These are phyloP conservation scores for Glandiceps talaboti DNA, from an alignment of 53 echinoderm and acorn worm species.

Conservation along the genomic window DNA sequence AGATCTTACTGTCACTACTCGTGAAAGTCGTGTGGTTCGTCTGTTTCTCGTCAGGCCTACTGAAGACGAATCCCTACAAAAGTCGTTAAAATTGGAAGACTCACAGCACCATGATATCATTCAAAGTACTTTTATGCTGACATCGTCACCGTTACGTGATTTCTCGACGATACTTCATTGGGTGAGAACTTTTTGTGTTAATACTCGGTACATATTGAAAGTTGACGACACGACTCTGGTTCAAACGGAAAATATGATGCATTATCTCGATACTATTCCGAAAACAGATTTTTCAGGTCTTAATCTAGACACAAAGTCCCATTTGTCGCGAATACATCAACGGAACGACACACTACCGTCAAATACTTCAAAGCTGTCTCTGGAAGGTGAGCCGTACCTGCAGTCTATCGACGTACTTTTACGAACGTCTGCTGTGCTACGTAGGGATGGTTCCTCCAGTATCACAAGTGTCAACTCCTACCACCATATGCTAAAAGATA, in stretches of 20 bases:
- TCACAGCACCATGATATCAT: not conserved
- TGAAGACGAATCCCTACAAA: not conserved
- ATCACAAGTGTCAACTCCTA: no score
- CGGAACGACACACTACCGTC: not conserved
- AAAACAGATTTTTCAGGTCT: not conserved
- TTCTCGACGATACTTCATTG: not conserved
- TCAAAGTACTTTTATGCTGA: not conserved
- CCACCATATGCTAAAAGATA: no score
- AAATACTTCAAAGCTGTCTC: no score
- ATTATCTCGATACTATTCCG: not conserved
- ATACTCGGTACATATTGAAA: not conserved
- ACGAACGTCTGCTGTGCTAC: no score
- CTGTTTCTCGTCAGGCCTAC: not conserved
- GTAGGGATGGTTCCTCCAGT: no score
- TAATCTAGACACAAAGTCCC: not conserved
- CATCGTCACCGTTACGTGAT: not conserved
- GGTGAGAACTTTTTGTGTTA: not conserved
- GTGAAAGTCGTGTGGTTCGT: not conserved
- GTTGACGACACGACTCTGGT: not conserved
- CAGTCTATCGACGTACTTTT: not conserved
- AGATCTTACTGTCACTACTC: not conserved
- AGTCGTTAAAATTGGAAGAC: not conserved
- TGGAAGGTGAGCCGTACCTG: not conserved
- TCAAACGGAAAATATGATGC: not conserved
- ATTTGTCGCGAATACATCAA: not conserved